A percentile compares a stretch with the other conserved stretches of the same genome.
Conservation (phyloP, 2,888 invertebrate genomes). For the Serrognathus titanus region DNA sequence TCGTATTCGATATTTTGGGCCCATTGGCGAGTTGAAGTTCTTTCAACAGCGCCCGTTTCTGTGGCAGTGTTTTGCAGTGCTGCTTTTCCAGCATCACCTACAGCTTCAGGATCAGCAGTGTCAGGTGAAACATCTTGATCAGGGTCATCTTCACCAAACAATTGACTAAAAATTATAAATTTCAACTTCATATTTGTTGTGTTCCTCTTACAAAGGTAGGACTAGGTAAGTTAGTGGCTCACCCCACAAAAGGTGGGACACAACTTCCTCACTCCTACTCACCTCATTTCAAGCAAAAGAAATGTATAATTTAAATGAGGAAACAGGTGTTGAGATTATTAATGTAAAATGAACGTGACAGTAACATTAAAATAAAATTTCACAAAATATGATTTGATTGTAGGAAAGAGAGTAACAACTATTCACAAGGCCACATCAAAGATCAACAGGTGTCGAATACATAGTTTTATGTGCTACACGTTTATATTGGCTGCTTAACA, state of each 20-base stretch:
- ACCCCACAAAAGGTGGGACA: no score
- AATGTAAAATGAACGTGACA: no score
- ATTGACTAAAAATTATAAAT: slow-evolving; percentile 61
- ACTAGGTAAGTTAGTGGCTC: neutral
- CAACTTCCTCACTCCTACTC: no score
- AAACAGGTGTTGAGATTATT: no score
- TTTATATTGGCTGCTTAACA: no score
- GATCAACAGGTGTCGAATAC: no score
- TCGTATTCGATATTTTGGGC: slow-evolving; percentile 81
- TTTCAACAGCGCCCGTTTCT: slow-evolving; percentile 50
- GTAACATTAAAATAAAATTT: no score
- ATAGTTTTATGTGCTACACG: no score
- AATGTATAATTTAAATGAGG: no score
- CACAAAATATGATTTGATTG: no score
- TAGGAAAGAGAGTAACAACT: neutral
- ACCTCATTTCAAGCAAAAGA: no score
- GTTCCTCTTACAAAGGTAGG: neutral
- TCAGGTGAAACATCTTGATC: slow-evolving; percentile 99
- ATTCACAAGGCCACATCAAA: no score
- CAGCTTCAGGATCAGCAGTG: slow-evolving; percentile 90
- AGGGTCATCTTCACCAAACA: slow-evolving; percentile 95
- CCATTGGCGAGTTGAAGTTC: slow-evolving; percentile 82
- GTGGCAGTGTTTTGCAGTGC: slow-evolving; percentile 48
- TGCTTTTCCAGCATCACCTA: slow-evolving; percentile 63
- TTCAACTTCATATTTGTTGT: neutral